A percentile compares a stretch with the other conserved stretches of the same genome.
Evolutionary conservation across 1,140 invertebrate genomes (phyloP).

Genomic region (Chrysomallon squamiferum): DNA sequence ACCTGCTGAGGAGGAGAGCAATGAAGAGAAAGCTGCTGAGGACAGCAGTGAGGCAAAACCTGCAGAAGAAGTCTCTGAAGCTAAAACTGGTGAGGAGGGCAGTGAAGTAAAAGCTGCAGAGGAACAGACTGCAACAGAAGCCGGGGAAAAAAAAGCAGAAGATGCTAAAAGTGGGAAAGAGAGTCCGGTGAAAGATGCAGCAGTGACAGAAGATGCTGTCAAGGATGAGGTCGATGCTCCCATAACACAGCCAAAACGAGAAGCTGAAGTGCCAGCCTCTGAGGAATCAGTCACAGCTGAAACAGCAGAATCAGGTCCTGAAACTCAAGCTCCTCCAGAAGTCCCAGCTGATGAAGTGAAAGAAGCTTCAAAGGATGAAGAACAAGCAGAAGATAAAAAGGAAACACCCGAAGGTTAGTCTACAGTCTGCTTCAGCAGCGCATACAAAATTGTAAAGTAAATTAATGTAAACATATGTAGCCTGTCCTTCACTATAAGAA

Average conservation of each 20-base stretch:
- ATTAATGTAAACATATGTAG: no score
- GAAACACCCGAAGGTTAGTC: neutral
- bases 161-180: neutral
- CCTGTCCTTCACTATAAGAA: no score
- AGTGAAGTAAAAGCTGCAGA: neutral
- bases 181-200: neutral
- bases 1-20: neutral
- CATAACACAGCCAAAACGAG: neutral
- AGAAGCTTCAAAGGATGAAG: neutral
- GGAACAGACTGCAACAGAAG: neutral
- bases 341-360: neutral
- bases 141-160: neutral
- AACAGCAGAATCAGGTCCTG: neutral
- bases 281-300: neutral
- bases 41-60: neutral
- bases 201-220: neutral
- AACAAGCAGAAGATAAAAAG: neutral
- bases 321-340: neutral
- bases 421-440: neutral
- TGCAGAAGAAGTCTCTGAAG: neutral
- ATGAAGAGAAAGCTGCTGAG: neutral
- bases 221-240: neutral
- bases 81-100: neutral
- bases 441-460: neutral
- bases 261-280: neutral